Percentiles rank a stretch among this genome's conserved stretches.
phyloP scores from a whole-genome alignment of 2,113 vertebrate species.

The Podilymbus podiceps region DNA sequence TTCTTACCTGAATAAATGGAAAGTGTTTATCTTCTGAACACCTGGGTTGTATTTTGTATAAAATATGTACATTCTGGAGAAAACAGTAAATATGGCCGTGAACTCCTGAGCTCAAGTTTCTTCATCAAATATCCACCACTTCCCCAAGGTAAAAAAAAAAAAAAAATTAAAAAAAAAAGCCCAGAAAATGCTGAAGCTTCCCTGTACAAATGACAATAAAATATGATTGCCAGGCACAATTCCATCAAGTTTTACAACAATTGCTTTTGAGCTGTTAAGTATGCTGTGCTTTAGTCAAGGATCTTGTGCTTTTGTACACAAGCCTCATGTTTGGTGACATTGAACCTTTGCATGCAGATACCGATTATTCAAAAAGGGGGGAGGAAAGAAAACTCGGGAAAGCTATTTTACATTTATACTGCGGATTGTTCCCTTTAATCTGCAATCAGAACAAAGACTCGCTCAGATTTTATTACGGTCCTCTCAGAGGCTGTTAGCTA shows the following conservation, averaged over 20 bases:
- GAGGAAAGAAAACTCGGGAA: slow-evolving; percentile 45
- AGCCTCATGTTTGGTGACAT: slow-evolving; percentile 67
- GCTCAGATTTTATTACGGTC: slow-evolving; percentile 27
- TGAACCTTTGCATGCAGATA: slow-evolving; percentile 67
- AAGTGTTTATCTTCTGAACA: slow-evolving; percentile 55
- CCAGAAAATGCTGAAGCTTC: slow-evolving; percentile 55
- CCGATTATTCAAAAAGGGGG: slow-evolving; percentile 46
- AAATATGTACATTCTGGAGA: slow-evolving; percentile 49
- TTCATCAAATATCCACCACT: slow-evolving; percentile 50
- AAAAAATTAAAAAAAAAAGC: neutral
- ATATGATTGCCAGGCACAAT: slow-evolving; percentile 56
- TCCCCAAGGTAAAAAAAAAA: slow-evolving; percentile 21
- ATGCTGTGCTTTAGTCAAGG: slow-evolving; percentile 69
- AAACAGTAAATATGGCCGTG: slow-evolving; percentile 66
- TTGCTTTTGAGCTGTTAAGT: slow-evolving; percentile 71
- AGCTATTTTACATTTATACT: slow-evolving; percentile 53
- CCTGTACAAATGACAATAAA: slow-evolving; percentile 66
- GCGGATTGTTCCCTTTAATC: slow-evolving; percentile 63
- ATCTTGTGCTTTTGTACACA: slow-evolving; percentile 72
- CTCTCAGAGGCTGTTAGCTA: slow-evolving; percentile 41
- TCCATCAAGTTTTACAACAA: slow-evolving; percentile 71
- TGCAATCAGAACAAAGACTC: slow-evolving; percentile 45
- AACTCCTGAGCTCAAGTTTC: slow-evolving; percentile 53
- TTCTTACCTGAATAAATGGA: slow-evolving; percentile 48
- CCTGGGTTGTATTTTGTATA: slow-evolving; percentile 45